Base-by-base conservation (phyloP, 2,797 vertebrate species). In the Chelidonichthys spinosus region DNA sequence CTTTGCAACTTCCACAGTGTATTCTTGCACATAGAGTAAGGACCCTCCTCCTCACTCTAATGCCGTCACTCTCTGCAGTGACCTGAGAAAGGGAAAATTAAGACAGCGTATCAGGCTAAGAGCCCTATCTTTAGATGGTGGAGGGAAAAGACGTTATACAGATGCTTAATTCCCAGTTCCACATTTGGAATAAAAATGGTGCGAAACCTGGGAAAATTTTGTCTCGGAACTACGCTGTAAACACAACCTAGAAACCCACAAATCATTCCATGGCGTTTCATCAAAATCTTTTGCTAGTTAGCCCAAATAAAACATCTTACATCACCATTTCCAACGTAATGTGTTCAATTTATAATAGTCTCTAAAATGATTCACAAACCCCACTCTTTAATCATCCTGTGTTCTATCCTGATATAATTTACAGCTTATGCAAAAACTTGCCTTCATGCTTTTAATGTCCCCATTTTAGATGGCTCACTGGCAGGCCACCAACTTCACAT, bases 1-100 rank as follows among this genome's bases (percentile, higher is more conserved):
- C 96, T 96, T 96, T 97, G 96, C 96, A 96, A 97, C 97, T 97
- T 98, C 96, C 96, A 97, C 88, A 94, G 96, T 92, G 96, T 96
- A 97, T 96, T 97, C 95, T 95, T 90, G 90, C 94, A 92, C 95
- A 95, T 91, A 94, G 95, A 96, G 95, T 92, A 89, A 85, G 94
- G 93, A 89, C 93, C 95, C 95, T 95, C 94, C 93, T 96, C 94
- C 92, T 92, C 92, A 86, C 93, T 92, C 94, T 95, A 94, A 95
- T 94, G 90, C 91, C 90, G 86, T 91, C 89, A 93, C 95, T 95
- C 92, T 91, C 90, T 90, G 94, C 87, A 83, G 92, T 89, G 91
- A 94, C 93, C 86, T 92, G 92, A 93, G 88, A 94, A 94, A 93
- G 83, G 89, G 89, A 85, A 94, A 95, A 95, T 95, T 95, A 95